Evolutionary conservation across 2,888 invertebrate genomes (phyloP), one percentile per base, ranked within the genome.

Genomic region (Ophion ellenae): DNA sequence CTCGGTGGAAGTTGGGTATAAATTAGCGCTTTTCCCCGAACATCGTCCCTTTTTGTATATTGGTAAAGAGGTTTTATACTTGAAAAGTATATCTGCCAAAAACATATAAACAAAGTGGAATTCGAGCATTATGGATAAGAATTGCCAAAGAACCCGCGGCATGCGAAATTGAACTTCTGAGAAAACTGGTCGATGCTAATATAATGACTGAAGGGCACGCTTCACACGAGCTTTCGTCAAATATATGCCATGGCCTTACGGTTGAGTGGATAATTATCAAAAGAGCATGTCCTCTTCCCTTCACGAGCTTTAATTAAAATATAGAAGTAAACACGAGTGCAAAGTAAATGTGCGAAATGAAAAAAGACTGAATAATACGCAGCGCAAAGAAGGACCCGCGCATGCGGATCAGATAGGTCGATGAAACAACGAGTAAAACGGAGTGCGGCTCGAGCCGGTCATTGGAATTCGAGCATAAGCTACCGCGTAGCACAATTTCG

Each of bases 251-350:
- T 32, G 82, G 82, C 80, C 82, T 82, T 83, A 61, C 83, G 81
- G 83, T 84, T 73, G 80, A 78, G 84, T 85, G 83, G 81, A 85
- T 85, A 87, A 87, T 85, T 81, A 83, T 86, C 82, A 82, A 84
- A 86, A 73, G 79, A 80, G n/a, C 53, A 57, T 64, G 28, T 76
- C 73, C 40, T 40, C 70, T 64, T 63, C 64, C 64, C 64, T 61
- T 36, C 45, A 24, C 77, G 17, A 67, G 70, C 79, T 32, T 28
- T 76, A 86, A 83, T 86, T 83, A 78, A 83, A 86, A 83, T 78
- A 78, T 77, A 83, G 77, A 74, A 40, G 28, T 10, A 71, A 84
- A 71, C 59, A 71, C 63, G 71, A 76, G 36, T 36, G 36, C 24
- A 24, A 20, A 32, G 59, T 24, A 61, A 57, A 64, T 24, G 59